These are phyloP conservation scores for Arnoldichthys spilopterus DNA, from an alignment of 2,797 vertebrate species.

Conservation along the genomic window DNA sequence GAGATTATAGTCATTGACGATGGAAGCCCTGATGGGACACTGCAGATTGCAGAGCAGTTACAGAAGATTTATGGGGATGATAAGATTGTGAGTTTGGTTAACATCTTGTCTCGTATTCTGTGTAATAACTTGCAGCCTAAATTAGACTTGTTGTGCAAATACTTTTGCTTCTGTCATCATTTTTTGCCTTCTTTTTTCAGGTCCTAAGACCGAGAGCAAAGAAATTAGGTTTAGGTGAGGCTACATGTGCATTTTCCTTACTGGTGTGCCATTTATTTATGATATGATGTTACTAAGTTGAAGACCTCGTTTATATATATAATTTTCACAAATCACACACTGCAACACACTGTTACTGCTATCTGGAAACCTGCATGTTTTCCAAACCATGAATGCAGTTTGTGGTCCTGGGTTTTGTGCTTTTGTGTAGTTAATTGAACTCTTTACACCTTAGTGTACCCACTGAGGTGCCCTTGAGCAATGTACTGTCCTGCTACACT, in stretches of 20 bases:
- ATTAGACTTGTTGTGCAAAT: neutral
- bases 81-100: slow-evolving; percentile 86
- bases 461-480: too few relatives aligned
- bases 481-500: too few relatives aligned
- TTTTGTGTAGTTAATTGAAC: neutral
- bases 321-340: too few relatives aligned
- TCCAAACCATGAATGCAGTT: too few relatives aligned
- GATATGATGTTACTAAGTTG: neutral
- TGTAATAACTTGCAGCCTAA: neutral
- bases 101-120: neutral
- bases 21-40: slow-evolving; percentile 95
- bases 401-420: neutral
- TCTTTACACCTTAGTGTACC: too few relatives aligned
- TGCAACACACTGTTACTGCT: too few relatives aligned
- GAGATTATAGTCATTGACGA: slow-evolving; percentile 97
- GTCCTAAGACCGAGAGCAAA: slow-evolving; percentile 88
- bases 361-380: too few relatives aligned
- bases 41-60: slow-evolving; percentile 87
- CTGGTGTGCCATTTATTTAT: neutral
- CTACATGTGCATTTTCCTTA: too few relatives aligned
- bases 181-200: slow-evolving; percentile 69
- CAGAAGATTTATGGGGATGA: slow-evolving; percentile 91
- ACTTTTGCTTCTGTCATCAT: slow-evolving; percentile 33
- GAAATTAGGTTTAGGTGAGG: slow-evolving; percentile 93
- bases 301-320: too few relatives aligned